Percentiles rank a stretch among this genome's conserved stretches.
Conservation (phyloP, 2,888 invertebrate species). For the Brenthis hecate region DNA sequence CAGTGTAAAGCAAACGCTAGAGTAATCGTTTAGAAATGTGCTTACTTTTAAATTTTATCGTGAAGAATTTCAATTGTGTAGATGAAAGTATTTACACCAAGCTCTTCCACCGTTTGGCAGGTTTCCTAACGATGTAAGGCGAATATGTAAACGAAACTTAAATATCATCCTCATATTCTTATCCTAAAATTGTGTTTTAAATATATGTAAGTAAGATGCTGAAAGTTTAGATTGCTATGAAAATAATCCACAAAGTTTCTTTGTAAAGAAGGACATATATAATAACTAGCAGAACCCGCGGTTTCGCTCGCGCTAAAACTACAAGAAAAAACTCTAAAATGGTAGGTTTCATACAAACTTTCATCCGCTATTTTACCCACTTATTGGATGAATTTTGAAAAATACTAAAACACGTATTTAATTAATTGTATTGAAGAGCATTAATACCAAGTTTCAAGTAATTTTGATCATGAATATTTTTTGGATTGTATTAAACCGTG, state of each 20-base stretch:
- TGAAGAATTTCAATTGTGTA: slow-evolving; percentile 20
- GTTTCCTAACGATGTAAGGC: slow-evolving; percentile 22
- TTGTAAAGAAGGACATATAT: background rate
- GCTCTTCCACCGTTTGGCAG: slow-evolving; percentile 18
- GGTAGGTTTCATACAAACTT: too few species aligned
- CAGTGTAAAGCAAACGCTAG: background rate
- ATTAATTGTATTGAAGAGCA: too few species aligned
- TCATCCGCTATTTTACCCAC: too few species aligned
- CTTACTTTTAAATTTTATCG: slow-evolving; percentile 8
- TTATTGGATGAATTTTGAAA: too few species aligned
- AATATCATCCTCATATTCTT: slow-evolving; percentile 12
- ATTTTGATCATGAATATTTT: too few species aligned
- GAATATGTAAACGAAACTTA: slow-evolving; percentile 15
- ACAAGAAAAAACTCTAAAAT: too few species aligned
- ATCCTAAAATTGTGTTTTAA: background rate
- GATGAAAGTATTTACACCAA: slow-evolving; percentile 20
- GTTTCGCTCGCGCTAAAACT: too few species aligned
- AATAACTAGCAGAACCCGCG: too few species aligned
- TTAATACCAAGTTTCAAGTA: too few species aligned
- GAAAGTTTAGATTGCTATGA: background rate
- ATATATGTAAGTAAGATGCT: background rate
- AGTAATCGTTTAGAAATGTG: slow-evolving; percentile 6
- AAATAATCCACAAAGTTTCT: background rate
- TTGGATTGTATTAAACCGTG: too few species aligned
- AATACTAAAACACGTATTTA: too few species aligned